These are phyloP conservation scores for Camelus dromedarius DNA, from an alignment of 2,113 vertebrate species.

Conservation along the genomic window DNA sequence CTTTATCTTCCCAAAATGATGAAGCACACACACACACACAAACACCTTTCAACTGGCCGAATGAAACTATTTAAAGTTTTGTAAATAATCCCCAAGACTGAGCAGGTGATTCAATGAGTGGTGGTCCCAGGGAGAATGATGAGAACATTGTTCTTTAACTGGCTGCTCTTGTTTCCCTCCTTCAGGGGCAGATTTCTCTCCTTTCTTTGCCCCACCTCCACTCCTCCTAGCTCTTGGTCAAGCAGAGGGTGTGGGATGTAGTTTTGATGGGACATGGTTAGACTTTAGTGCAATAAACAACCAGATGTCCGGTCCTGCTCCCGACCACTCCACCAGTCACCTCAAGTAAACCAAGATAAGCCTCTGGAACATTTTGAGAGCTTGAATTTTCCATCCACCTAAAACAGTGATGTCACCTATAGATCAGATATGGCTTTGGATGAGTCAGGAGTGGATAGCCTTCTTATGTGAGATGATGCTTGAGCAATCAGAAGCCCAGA, in stretches of 20 bases:
- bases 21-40: background rate
- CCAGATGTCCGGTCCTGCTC: background rate
- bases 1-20: conserved; percentile 19
- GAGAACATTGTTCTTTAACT: background rate
- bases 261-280: fast-evolving
- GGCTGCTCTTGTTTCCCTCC: fast-evolving
- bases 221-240: background rate
- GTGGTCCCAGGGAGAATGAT: too few species aligned
- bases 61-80: conserved; percentile 7
- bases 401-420: background rate
- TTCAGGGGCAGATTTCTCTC: background rate
- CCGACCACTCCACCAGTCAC: too few species aligned
- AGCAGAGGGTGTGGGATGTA: background rate
- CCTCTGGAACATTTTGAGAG: background rate
- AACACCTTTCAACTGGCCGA: background rate
- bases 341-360: background rate
- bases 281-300: background rate
- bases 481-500: background rate
- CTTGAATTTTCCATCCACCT: background rate
- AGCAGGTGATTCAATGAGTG: background rate
- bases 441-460: background rate
- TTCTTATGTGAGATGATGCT: background rate
- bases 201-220: background rate
- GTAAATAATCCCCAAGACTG: background rate
- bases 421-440: background rate